A percentile compares a stretch with the other conserved stretches of the same genome.
These are phyloP conservation scores for Monochamus saltuarius DNA, from an alignment of 1,140 invertebrate genomes.

Conservation along the genomic window DNA sequence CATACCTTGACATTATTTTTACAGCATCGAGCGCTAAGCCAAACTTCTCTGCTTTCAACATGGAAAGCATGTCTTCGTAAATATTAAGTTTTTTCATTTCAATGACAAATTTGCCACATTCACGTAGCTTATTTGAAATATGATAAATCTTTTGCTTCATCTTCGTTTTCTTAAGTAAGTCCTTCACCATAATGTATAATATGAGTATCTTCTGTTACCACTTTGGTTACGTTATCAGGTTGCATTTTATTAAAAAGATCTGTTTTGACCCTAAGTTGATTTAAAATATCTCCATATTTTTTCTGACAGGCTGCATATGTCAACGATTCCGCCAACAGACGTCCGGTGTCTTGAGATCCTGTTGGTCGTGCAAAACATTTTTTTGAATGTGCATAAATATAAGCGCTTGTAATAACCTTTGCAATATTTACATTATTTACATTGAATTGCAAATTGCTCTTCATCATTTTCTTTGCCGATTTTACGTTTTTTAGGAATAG, in stretches of 20 bases:
- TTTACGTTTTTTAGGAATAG: slow-evolving; percentile 12
- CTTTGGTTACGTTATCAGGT: slow-evolving; percentile 16
- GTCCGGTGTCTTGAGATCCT: background rate
- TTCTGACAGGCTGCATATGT: slow-evolving; percentile 4
- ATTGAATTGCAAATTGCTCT: slow-evolving; percentile 10
- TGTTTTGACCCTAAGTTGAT: slow-evolving; percentile 11
- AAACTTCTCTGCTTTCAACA: slow-evolving; percentile 24
- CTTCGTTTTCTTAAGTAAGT: slow-evolving; percentile 28
- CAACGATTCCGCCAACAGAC: slow-evolving; percentile 8
- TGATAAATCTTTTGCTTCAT: slow-evolving; percentile 15
- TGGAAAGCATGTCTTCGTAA: slow-evolving; percentile 6
- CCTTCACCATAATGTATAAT: slow-evolving; percentile 25
- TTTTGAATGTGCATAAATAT: slow-evolving; percentile 5
- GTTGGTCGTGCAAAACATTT: slow-evolving; percentile 16
- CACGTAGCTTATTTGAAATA: slow-evolving; percentile 27
- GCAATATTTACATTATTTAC: slow-evolving; percentile 22
- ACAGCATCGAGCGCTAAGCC: slow-evolving; percentile 17
- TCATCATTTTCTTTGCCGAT: background rate
- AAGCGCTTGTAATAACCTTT: slow-evolving; percentile 12
- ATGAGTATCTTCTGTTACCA: slow-evolving; percentile 15
- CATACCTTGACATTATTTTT: slow-evolving; percentile 19
- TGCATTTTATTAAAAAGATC: slow-evolving; percentile 21
- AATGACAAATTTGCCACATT: slow-evolving; percentile 24
- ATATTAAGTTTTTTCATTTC: slow-evolving; percentile 16
- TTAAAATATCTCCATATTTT: slow-evolving; percentile 13